Base-by-base conservation (phyloP, 2,888 invertebrate species). In the Andrena haemorrhoa region DNA sequence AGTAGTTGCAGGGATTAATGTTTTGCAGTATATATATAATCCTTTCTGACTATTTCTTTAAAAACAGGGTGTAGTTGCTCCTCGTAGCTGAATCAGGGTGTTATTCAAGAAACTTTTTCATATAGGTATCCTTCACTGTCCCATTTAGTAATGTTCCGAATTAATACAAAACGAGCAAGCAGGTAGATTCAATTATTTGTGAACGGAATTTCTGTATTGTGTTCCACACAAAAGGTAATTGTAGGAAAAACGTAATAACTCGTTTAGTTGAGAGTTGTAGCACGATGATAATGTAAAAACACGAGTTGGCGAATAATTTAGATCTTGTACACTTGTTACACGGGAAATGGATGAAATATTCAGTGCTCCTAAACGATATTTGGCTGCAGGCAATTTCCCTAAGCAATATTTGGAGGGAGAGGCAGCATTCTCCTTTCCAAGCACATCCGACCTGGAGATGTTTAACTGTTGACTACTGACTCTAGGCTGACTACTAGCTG, bases 381-480 rank as follows among this genome's bases (percentile, higher is more conserved):
- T 75, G 63, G 31, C 41, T 53, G 51, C 41, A 61, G 53, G 51
- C 51, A 70, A 75, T 72, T 72, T 58, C 61, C 10, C 73, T 41
- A 33, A 72, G 47, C 73, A 72, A 56, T 56, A 72, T 76, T 72
- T 64, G 53, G 26, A 33, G 41, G 72, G 60, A 12, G 23, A 33
- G 23, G 35, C 35, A 56, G 35, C 29, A 31, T 75, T 53, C 49
- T n/a, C 49, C 56, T 51, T 61, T 72, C 29, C 31, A 31, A 56
- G 63, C 23, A 31, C 53, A 71, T 64, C 53, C 63, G 63, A 71
- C 63, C 41, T 10, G 63, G 53, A 31, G 23, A 41, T 76, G 64
- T 41, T 64, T 33, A 58, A 56, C 41, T 64, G 64, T 64, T 73
- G 60, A 69, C 60, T 75, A 49, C 35, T 61, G 75, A 51, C 68